These are phyloP conservation scores for Orius insidiosus DNA, from an alignment of 1,140 invertebrate genomes.

Conservation along the genomic window DNA sequence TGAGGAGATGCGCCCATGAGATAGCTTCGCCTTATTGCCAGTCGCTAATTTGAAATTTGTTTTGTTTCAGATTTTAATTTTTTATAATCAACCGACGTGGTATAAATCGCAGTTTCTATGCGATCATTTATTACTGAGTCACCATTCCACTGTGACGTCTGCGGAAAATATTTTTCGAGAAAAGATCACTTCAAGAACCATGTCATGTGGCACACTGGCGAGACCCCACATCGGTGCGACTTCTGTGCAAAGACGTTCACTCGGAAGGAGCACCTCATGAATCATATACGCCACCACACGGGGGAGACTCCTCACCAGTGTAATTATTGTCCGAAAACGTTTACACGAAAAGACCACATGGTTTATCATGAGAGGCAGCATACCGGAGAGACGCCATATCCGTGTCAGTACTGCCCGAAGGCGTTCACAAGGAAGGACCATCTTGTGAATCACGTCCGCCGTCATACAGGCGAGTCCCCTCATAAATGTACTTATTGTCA, in stretches of 20 bases:
- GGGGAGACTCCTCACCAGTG: slow-evolving; percentile 74
- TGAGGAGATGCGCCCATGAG: no score
- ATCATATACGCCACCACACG: slow-evolving; percentile 55
- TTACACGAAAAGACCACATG: slow-evolving; percentile 65
- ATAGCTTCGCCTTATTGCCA: no score
- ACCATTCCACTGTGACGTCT: slow-evolving; percentile 45
- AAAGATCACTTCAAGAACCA: slow-evolving; percentile 51
- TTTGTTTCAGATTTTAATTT: no score
- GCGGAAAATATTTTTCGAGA: slow-evolving; percentile 39
- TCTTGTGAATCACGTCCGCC: slow-evolving; percentile 53
- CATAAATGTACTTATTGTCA: slow-evolving; percentile 35
- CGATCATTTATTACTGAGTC: slow-evolving; percentile 30
- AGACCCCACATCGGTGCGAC: slow-evolving; percentile 61
- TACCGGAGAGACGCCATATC: slow-evolving; percentile 63
- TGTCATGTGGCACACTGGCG: slow-evolving; percentile 43
- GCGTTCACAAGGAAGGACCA: slow-evolving; percentile 69
- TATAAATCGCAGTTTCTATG: slow-evolving; percentile 19
- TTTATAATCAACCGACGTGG: no score
- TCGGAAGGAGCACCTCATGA: slow-evolving; percentile 60
- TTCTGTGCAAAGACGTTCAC: slow-evolving; percentile 70
- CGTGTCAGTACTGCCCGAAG: slow-evolving; percentile 64
- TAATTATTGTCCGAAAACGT: slow-evolving; percentile 67
- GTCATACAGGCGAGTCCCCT: slow-evolving; percentile 50
- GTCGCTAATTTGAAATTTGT: no score
- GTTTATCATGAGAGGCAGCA: slow-evolving; percentile 69